Base-by-base conservation (phyloP, 2,797 vertebrate species). In the Huso huso region DNA sequence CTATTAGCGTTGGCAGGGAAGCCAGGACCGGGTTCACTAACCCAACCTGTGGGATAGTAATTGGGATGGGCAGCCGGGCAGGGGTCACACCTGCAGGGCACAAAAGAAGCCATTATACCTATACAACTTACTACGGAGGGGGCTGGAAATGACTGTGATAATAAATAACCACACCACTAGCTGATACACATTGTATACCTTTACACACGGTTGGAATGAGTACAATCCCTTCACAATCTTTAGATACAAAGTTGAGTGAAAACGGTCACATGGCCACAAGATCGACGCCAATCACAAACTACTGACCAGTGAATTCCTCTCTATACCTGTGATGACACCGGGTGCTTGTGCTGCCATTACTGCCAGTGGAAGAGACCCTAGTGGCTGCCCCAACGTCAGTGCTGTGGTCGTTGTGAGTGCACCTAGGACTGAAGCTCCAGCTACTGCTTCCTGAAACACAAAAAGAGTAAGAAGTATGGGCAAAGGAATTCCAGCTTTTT, bases 311-410 rank as follows among this genome's bases (percentile, higher is more conserved):
- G 37, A 5, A 37, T 37, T 37, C 37, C 37, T 37, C 37, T 37
- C 37, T 37, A 72, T 70, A 98, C 97, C 96, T 91, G 97, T 99
- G 75, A 99, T 99, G 75, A 99, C 94, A 18, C 97, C 97, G 0
- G 97, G 97, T 3, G 97, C 97, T 74, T 99, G 97, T 10, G 97
- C 96, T 65, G 96, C 97, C 93, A 99, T 95, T 13, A 99, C 97
- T 0, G 97, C 97, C 85, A 99, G 96, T 8, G 96, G 96, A 70
- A 99, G 81, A 0, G 85, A 87, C 64, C 97, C 95, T n/a, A 94
- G 65, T 0, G 91, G 91, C 79, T 97, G 96, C 49, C 94, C 85
- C 70, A 98, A 90, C 4, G 96, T 91, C 9, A 97, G 90, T 68
- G 90, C 90, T 37, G 37, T 37, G 0, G 95, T 95, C 0, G 93